Percentiles rank a stretch among this genome's conserved stretches.
These are phyloP conservation scores for Ptilonorhynchus violaceus DNA, from an alignment of 2,113 vertebrate genomes.

Conservation along the genomic window DNA sequence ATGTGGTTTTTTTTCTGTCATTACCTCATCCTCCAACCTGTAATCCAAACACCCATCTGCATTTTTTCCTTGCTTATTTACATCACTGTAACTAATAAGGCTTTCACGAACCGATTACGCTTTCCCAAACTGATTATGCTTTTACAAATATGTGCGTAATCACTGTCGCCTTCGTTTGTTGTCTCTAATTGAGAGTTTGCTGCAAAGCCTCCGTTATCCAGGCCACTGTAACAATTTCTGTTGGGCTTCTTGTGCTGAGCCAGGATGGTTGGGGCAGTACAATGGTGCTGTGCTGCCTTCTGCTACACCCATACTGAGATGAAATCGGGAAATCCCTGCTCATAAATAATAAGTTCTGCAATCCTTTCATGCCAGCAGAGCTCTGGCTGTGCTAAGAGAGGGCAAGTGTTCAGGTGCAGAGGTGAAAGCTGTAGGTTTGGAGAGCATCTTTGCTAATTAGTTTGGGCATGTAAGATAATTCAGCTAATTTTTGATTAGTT, in stretches of 20 bases:
- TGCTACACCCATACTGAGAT: rapidly evolving
- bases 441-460: not conserved
- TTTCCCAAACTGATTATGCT: not conserved
- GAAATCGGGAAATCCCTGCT: not conserved
- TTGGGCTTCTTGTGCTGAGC: not conserved
- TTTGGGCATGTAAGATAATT: not conserved
- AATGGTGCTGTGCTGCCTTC: not conserved
- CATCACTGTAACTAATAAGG: not conserved
- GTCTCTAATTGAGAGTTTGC: not conserved
- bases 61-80: not conserved
- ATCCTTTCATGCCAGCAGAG: not conserved
- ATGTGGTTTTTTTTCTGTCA: not conserved
- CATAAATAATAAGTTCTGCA: not conserved
- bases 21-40: not conserved
- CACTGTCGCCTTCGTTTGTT: not conserved
- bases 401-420: not conserved
- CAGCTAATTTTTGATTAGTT: not conserved
- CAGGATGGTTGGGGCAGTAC: not conserved
- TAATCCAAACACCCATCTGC: not conserved
- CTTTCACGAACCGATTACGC: not conserved
- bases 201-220: not conserved
- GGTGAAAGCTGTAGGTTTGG: not conserved
- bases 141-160: not conserved
- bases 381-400: not conserved
- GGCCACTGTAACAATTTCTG: not conserved